Conservation (phyloP, 1,140 invertebrate species). For the Gryon sp. region DNA sequence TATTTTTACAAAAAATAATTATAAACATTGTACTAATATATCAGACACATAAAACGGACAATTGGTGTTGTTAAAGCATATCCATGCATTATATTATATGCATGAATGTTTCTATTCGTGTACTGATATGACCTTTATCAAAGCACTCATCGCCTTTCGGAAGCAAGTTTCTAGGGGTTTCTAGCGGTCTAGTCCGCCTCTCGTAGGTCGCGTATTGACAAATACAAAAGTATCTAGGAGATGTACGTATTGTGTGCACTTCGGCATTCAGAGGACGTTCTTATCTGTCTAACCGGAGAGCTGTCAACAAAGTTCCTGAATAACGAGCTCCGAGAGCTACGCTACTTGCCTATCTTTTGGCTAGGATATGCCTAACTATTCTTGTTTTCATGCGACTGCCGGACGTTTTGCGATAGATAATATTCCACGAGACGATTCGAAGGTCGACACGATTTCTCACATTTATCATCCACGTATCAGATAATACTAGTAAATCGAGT, state of each 20-base stretch:
- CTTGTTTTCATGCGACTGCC: constrained; percentile 72
- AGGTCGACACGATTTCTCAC: constrained; percentile 57
- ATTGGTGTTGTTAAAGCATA: no score
- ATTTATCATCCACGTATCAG: constrained; percentile 18
- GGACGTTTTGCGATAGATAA: constrained; percentile 76
- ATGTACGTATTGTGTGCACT: constrained; percentile 73
- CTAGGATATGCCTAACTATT: constrained; percentile 78
- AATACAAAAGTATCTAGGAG: constrained; percentile 59
- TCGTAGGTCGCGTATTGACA: constrained; percentile 53
- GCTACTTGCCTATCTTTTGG: constrained; percentile 72
- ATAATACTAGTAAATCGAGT: no score
- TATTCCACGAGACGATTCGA: constrained; percentile 62
- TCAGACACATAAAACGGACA: no score
- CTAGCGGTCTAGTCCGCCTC: constrained; percentile 40
- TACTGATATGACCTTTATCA: constrained; percentile 59
- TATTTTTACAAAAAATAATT: no score
- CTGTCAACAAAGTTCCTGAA: constrained; percentile 81
- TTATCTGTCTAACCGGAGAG: constrained; percentile 79
- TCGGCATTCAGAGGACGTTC: constrained; percentile 78
- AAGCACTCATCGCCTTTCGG: constrained; percentile 46
- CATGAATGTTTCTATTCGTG: constrained; percentile 24
- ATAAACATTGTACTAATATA: no score
- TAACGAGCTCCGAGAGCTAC: constrained; percentile 69
- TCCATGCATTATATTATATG: no score
- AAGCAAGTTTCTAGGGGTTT: constrained; percentile 55